Evolutionary conservation across 2,113 vertebrate genomes (phyloP).

Genomic region (Gracilinanus agilis): DNA sequence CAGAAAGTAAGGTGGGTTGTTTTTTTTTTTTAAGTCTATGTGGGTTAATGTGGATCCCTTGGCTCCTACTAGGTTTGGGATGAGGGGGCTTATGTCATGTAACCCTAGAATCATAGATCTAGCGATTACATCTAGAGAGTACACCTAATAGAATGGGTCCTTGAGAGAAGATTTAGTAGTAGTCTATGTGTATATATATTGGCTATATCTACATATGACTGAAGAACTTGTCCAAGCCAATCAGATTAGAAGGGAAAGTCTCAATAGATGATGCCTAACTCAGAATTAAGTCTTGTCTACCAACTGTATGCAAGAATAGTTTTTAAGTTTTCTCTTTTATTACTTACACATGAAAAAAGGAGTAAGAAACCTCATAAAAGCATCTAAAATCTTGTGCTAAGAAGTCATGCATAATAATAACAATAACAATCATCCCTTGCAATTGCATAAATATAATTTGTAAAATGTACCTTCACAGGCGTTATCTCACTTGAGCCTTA

Average conservation of each 20-base stretch:
- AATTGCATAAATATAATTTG: background rate
- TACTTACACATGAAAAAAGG: background rate
- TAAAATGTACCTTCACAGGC: background rate
- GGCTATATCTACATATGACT: background rate
- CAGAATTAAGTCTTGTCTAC: no score
- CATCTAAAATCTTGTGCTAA: background rate
- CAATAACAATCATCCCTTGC: background rate
- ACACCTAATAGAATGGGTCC: no score
- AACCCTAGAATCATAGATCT: background rate
- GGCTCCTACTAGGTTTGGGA: no score
- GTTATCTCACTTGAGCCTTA: background rate
- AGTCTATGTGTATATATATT: background rate
- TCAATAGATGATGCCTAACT: no score
- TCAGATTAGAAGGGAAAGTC: background rate
- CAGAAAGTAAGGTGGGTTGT: no score
- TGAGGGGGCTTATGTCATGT: no score
- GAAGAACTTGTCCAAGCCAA: background rate
- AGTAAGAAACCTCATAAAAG: background rate
- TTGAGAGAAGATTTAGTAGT: background rate
- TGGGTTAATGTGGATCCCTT: background rate
- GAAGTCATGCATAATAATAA: background rate
- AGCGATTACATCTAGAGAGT: background rate
- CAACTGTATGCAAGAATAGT: background rate
- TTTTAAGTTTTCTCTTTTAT: background rate
- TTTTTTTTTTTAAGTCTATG: no score